These are phyloP conservation scores for Bubo bubo DNA, from an alignment of 2,113 vertebrate species.

Conservation along the genomic window DNA sequence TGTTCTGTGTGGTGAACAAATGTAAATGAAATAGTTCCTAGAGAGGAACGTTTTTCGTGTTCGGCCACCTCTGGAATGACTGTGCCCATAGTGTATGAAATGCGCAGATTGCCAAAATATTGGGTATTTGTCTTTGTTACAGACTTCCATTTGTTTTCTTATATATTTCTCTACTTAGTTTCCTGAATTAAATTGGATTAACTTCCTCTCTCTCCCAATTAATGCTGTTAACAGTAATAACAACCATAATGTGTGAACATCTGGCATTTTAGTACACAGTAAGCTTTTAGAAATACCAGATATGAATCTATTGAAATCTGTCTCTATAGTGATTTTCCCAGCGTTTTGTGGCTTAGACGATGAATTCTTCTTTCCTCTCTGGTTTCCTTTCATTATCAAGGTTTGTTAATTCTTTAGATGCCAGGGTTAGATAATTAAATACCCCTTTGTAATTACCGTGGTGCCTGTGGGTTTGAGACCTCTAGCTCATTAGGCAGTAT, in stretches of 20 bases:
- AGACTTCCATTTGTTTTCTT: conserved; percentile 35
- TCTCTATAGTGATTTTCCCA: conserved; percentile 68
- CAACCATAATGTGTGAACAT: conserved; percentile 80
- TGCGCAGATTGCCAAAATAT: not conserved
- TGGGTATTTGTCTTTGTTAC: not conserved
- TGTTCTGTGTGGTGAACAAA: not conserved
- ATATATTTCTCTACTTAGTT: conserved; percentile 34
- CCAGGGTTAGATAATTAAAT: conserved; percentile 70
- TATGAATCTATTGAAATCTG: conserved; percentile 77
- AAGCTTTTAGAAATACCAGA: conserved; percentile 77
- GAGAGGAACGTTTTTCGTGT: not conserved
- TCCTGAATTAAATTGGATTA: conserved; percentile 70
- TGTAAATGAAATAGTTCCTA: not conserved
- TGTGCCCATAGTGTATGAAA: not conserved
- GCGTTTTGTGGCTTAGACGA: conserved; percentile 50
- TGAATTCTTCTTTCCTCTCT: conserved; percentile 45
- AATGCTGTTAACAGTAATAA: conserved; percentile 78
- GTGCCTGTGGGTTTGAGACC: conserved; percentile 66
- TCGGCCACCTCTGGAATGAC: not conserved
- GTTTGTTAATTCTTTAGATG: conserved; percentile 72
- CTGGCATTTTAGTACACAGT: conserved; percentile 80
- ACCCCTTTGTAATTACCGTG: conserved; percentile 73
- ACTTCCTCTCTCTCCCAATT: conserved; percentile 58
- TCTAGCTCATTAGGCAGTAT: conserved; percentile 68
- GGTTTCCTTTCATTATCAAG: conserved; percentile 64